phyloP scores from a whole-genome alignment of 92 coral and sea anemone genomes.

The Bergia sp. region DNA sequence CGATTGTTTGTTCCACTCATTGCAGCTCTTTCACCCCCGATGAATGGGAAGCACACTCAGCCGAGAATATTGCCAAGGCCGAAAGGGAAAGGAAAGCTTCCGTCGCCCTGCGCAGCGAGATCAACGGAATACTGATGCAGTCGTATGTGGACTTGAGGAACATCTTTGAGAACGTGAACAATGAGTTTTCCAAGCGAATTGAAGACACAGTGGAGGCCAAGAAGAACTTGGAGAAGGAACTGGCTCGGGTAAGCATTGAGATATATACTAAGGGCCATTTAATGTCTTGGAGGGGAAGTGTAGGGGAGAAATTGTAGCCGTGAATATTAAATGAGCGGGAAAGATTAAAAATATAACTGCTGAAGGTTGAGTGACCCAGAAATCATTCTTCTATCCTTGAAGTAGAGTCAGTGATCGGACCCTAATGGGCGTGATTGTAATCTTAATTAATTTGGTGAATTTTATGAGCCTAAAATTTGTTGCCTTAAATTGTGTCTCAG shows the following conservation, averaged over 20 bases:
- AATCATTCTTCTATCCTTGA: too few relatives aligned
- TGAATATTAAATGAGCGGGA: too few relatives aligned
- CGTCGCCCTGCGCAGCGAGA: conserved; percentile 92
- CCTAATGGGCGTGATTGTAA: too few relatives aligned
- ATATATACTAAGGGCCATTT: too few relatives aligned
- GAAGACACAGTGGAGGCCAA: conserved; percentile 85
- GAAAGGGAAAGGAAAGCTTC: conserved; percentile 97
- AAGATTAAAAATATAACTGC: too few relatives aligned
- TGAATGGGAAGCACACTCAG: conserved; percentile 94
- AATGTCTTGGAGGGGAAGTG: too few relatives aligned
- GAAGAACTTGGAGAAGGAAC: conserved; percentile 89
- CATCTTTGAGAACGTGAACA: conserved; percentile 95
- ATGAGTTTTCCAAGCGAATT: conserved; percentile 90
- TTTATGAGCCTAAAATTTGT: too few relatives aligned
- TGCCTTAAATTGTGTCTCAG: too few relatives aligned
- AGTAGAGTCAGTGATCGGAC: too few relatives aligned
- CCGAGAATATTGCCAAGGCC: conserved; percentile 94
- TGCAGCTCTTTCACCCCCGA: conserved; percentile 94
- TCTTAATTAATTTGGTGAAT: too few relatives aligned
- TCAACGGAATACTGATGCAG: conserved; percentile 97
- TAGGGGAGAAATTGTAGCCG: too few relatives aligned
- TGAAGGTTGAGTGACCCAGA: too few relatives aligned
- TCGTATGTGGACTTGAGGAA: conserved; percentile 89
- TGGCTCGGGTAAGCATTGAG: conserved; percentile 72
- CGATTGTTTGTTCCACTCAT: neutral